Evolutionary conservation across 1,140 invertebrate species (phyloP), one percentile per base, ranked within the genome.

Genomic region (Papilio dardanus): DNA sequence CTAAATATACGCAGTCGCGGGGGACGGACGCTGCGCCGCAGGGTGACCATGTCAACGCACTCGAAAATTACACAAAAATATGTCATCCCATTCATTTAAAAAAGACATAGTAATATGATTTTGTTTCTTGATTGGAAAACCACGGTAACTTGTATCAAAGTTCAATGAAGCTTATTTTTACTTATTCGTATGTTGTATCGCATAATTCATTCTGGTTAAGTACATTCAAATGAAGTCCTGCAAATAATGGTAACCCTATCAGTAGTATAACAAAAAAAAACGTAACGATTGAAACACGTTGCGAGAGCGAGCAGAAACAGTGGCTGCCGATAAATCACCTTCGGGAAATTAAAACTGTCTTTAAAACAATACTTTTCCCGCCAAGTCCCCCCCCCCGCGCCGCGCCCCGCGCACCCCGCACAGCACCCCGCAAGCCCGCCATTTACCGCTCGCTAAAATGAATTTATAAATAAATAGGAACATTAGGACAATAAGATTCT

Each of bases 271-370:
- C 33, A 21, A 71, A 83, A 80, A 80, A 76, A 83, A 77, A 79
- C 84, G 86, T 83, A 88, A 87, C 85, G 84, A 88, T 84, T 83
- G 76, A 76, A 79, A 80, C 81, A 86, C 82, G 84, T 85, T 88
- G 87, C 81, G 81, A 82, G 80, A 74, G 76, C 81, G 79, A 80
- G 81, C 82, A 78, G 77, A 84, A 87, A 86, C 83, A 86, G 81
- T 77, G 77, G 35, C 50, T n/a, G 74, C 84, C 87, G 88, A 93
- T 93, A 93, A 92, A 91, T 93, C 88, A 93, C 86, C 88, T 91
- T 89, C 88, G 89, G 91, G 90, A 92, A 93, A 93, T 93, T 92
- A 92, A 93, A 93, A 92, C 86, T 90, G 89, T 90, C 91, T 93
- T 92, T 91, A 91, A 91, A 93, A 93, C 90, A 93, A 93, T 92